phyloP scores from a whole-genome alignment of 2,797 vertebrate genomes.

The Buceros bicornis region DNA sequence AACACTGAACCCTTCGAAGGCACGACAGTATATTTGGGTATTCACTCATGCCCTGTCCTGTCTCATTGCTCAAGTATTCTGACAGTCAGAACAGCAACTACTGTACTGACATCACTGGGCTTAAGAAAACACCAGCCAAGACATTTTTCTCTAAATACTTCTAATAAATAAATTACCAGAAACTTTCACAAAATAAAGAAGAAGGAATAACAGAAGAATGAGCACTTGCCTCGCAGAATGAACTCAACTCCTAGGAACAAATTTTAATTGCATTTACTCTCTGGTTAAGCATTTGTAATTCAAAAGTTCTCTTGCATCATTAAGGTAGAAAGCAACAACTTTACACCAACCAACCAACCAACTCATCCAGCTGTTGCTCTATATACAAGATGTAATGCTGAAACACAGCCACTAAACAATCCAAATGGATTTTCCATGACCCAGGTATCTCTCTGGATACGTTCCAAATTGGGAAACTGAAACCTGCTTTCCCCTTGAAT shows the following conservation, averaged over 20 bases:
- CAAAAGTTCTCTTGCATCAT: neutral
- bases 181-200: neutral
- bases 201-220: neutral
- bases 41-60: constrained; percentile 15
- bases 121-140: neutral
- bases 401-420: constrained; percentile 44
- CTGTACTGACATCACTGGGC: neutral
- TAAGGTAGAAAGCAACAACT: constrained; percentile 25
- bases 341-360: neutral
- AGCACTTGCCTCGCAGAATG: neutral
- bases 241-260: neutral
- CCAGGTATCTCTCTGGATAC: constrained; percentile 59
- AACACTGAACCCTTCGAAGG: neutral
- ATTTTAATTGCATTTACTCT: neutral
- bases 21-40: neutral
- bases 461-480: constrained; percentile 31
- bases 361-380: constrained; percentile 42
- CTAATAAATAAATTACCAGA: neutral
- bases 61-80: constrained; percentile 48
- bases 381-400: constrained; percentile 15
- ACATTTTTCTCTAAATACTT: neutral
- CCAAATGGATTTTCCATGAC: constrained; percentile 54
- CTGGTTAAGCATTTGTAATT: neutral
- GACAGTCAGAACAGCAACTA: constrained; percentile 35
- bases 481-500: constrained; percentile 15